Percentiles rank a stretch among this genome's conserved stretches.
These are phyloP conservation scores for Phasia obesa DNA, from an alignment of 2,888 invertebrate species.

Conservation along the genomic window DNA sequence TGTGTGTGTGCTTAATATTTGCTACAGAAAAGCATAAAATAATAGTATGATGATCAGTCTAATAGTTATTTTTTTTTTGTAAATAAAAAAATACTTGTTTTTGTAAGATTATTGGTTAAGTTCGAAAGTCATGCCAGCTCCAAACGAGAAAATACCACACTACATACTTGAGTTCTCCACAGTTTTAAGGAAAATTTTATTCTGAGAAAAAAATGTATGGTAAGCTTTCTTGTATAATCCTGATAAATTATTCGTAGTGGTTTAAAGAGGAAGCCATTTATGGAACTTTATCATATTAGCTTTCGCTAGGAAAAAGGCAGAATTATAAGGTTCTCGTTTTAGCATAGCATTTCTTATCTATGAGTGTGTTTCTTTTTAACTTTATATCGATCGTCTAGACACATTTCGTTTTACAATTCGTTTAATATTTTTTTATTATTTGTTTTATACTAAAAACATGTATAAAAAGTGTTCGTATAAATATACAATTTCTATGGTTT, in stretches of 20 bases:
- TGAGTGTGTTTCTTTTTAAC: not conserved
- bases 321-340: not conserved
- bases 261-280: too few relatives aligned
- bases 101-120: slow-evolving; percentile 52
- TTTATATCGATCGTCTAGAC: slow-evolving; percentile 1
- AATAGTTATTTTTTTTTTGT: slow-evolving; percentile 60
- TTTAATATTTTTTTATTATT: slow-evolving; percentile 17
- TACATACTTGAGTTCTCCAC: not conserved
- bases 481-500: slow-evolving; percentile 5
- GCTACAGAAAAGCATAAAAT: slow-evolving; percentile 58
- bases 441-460: slow-evolving; percentile 28
- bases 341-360: not conserved
- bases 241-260: too few relatives aligned
- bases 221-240: too few relatives aligned
- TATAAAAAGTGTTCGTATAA: slow-evolving; percentile 38
- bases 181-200: not conserved
- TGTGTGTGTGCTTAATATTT: slow-evolving; percentile 41
- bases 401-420: slow-evolving; percentile 35
- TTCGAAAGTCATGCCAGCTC: not conserved
- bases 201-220: too few relatives aligned
- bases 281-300: too few relatives aligned
- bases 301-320: too few relatives aligned
- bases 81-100: slow-evolving; percentile 61
- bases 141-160: not conserved
- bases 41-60: slow-evolving; percentile 65